Base-by-base conservation (phyloP, 2,888 invertebrate species). In the Synergus umbraculus region DNA sequence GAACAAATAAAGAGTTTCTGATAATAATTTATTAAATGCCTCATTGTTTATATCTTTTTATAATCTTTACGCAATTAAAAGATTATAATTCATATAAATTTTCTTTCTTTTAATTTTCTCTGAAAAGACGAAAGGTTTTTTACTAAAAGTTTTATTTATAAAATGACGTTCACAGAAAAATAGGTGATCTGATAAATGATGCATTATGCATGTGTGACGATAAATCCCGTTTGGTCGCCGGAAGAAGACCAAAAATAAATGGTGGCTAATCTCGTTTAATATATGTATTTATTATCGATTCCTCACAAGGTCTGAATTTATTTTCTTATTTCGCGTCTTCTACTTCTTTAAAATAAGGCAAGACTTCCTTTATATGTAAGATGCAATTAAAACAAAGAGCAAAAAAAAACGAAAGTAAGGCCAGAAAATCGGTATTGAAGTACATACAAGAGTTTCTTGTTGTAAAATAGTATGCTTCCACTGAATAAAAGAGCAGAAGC, bases 191-290 rank as follows among this genome's bases (percentile, higher is more conserved):
- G 13, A 1, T 29, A n/a, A 49, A 49, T 73, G 73, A 73, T 54
- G 73, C 73, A 49, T 58, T 41, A 37, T 46, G 37, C 54, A 73
- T 49, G 13, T 49, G 69, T 69, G 49, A 49, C 69, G 46, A 49
- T n/a, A 73, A 22, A 37, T 54, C 73, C 49, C 73, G n/a, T 73
- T 54, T 54, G 54, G 41, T 22, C n/a, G 54, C 73, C 73, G 73
- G 54, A 73, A 73, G 41, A n/a, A 29, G 49, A 73, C 49, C 54
- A 73, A n/a, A 54, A 73, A 73, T 73, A 73, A 54, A 73, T 37
- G 9, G 7, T 73, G 73, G 73, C 29, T 29, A 29, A 29, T 29
- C 29, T 29, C 29, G 29, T 29, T 29, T 29, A 29, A 29, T 18
- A 58, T 18, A 58, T 58, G 22, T 22, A 22, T 22, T 22, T 22